A percentile compares a stretch with the other conserved stretches of the same genome.
Conservation (phyloP, 2,888 invertebrate species). For the Eremobia ochroleuca region DNA sequence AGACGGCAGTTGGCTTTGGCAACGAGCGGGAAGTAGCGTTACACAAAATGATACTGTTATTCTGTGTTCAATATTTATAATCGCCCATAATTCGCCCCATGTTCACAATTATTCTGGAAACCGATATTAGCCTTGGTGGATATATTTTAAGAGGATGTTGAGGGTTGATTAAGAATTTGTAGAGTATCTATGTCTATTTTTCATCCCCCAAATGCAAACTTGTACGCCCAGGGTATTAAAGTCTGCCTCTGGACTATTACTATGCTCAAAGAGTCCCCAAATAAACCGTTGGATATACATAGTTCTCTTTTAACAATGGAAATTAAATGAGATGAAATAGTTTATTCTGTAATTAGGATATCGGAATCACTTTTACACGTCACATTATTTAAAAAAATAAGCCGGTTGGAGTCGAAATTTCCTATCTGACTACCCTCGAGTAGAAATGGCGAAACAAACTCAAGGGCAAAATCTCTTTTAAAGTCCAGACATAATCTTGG, state of each 20-base stretch:
- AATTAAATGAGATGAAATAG: background rate
- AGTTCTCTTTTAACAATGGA: background rate
- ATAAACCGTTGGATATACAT: background rate
- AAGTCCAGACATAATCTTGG: too few relatives aligned
- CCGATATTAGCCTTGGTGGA: too few relatives aligned
- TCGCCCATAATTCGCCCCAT: slow-evolving; percentile 5
- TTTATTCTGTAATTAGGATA: background rate
- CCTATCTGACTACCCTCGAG: too few relatives aligned
- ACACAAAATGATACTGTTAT: slow-evolving; percentile 8
- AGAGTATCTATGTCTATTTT: background rate
- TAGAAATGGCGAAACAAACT: too few relatives aligned
- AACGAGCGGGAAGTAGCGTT: slow-evolving; percentile 7
- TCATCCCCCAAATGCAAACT: background rate
- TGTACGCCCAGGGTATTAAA: background rate
- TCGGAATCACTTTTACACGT: background rate
- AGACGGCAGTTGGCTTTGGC: slow-evolving; percentile 29
- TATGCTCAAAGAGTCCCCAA: background rate
- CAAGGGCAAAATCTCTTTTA: too few relatives aligned
- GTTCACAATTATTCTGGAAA: background rate
- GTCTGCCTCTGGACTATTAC: background rate
- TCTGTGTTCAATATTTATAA: slow-evolving; percentile 13
- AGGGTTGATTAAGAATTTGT: background rate
- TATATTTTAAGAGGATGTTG: background rate
- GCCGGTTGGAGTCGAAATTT: too few relatives aligned
- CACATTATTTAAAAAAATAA: background rate